Evolutionary conservation across 2,113 vertebrate genomes (phyloP).

Genomic region (Porphyrio hochstetteri): DNA sequence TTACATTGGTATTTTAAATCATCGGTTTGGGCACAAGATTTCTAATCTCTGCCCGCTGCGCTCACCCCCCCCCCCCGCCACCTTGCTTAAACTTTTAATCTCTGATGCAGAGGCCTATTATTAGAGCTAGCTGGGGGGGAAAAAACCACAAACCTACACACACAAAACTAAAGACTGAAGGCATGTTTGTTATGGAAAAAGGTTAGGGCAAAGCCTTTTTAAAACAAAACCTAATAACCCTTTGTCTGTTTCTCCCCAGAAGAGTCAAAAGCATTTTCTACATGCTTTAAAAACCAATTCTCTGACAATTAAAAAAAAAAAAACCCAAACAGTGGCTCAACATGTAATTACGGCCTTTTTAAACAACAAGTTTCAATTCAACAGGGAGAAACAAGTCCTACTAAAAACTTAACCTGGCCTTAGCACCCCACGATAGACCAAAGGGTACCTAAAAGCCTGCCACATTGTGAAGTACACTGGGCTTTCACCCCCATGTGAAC

Average conservation of each 20-base stretch:
- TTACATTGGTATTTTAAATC: neutral
- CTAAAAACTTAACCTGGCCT: neutral
- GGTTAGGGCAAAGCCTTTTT: neutral
- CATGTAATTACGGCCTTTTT: neutral
- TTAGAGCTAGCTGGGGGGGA: neutral
- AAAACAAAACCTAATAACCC: neutral
- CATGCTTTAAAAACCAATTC: neutral
- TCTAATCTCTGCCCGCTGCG: constrained; percentile 6
- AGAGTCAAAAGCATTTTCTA: neutral
- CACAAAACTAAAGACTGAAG: neutral
- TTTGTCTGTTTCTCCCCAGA: neutral
- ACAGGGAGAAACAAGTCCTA: neutral
- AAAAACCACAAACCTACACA: neutral
- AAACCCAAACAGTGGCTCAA: neutral
- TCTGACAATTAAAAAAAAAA: neutral
- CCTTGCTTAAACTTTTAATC: constrained; percentile 56
- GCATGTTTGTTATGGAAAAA: neutral
- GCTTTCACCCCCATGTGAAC: neutral
- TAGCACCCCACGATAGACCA: neutral
- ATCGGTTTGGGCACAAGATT: neutral
- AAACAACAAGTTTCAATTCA: neutral
- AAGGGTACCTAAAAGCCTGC: neutral
- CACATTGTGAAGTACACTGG: neutral
- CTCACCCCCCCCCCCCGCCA: constrained; percentile 27
- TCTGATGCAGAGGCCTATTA: constrained; percentile 1